Percentiles rank a stretch among this genome's conserved stretches.
Evolutionary conservation across 2,888 invertebrate species (phyloP).

Genomic region (Melieria omissa): DNA sequence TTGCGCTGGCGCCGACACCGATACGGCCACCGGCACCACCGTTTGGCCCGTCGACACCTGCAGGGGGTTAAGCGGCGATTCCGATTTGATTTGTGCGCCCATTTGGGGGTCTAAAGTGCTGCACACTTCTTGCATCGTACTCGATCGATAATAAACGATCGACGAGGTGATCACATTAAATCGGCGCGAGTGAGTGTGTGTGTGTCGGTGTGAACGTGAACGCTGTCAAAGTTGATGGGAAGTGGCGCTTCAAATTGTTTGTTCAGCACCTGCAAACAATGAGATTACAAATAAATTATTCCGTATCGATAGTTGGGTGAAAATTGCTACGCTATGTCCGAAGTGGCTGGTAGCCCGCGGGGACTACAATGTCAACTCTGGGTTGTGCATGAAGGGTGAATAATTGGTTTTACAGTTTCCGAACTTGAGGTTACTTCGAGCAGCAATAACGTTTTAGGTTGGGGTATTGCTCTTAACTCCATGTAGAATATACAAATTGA

Average conservation of each 20-base stretch:
- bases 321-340: neutral
- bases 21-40: conserved; percentile 47
- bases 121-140: conserved; percentile 67
- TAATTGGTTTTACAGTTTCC: too few species aligned
- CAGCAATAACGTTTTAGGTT: too few species aligned
- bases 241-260: neutral
- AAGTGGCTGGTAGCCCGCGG: neutral
- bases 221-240: neutral
- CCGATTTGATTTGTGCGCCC: conserved; percentile 67
- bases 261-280: conserved; percentile 17
- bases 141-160: conserved; percentile 14
- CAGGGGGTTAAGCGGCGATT: conserved; percentile 64
- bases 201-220: too few species aligned
- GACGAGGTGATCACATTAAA: conserved; percentile 13
- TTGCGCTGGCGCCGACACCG: conserved; percentile 46
- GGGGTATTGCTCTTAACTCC: too few species aligned
- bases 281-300: conserved; percentile 6
- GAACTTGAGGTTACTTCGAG: too few species aligned
- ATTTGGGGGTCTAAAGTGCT: conserved; percentile 62
- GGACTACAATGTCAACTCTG: neutral
- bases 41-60: conserved; percentile 64
- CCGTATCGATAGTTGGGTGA: too few species aligned
- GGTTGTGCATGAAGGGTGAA: too few species aligned
- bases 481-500: too few species aligned
- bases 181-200: neutral